Evolutionary conservation across 1,140 invertebrate genomes (phyloP), one percentile per base, ranked within the genome.

Genomic region (Psilanteris sp.): DNA sequence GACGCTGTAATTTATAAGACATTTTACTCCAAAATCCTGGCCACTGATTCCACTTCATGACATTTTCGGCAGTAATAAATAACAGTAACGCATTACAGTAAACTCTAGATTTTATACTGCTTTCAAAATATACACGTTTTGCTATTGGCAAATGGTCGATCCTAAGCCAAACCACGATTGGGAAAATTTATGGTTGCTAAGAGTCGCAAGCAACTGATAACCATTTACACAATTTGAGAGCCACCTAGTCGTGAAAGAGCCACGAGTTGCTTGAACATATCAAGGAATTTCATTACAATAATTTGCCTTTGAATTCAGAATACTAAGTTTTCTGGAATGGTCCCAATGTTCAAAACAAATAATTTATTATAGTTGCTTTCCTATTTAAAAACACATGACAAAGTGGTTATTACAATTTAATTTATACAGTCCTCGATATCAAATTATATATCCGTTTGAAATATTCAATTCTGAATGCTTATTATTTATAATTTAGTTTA

Each of bases 231-330:
- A 52, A 64, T 64, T 43, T 43, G 14, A 52, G 16, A 37, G 4
- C 31, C 41, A 37, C 20, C 31, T 37, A 37, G 41, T 37, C 43
- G 32, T 48, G 29, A 61, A 61, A 48, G 55, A 61, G 55, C 55
- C 43, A 61, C 41, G 55, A 61, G 55, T 61, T 61, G 55, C 55
- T 46, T 32, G 7, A 43, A 37, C 14, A 9, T 61, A 61, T 37
- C 29, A 32, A 46, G 9, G 14, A 20, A 48, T 61, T 61, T 46
- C 41, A 61, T 61, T 48, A 37, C 24, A 27, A 48, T 61, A 61
- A 61, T 46, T 48, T 22, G 31, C 31, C 31, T 61, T 20, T 48
- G 20, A 48, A 44, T 39, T 27, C 8, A 4, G 13, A 18, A 6
- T 20, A n/a, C 9, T 14, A 10, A 11, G 18, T 6, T 41, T 55